phyloP scores from a whole-genome alignment of 2,888 invertebrate genomes.

The Drosophila aldrichi region DNA sequence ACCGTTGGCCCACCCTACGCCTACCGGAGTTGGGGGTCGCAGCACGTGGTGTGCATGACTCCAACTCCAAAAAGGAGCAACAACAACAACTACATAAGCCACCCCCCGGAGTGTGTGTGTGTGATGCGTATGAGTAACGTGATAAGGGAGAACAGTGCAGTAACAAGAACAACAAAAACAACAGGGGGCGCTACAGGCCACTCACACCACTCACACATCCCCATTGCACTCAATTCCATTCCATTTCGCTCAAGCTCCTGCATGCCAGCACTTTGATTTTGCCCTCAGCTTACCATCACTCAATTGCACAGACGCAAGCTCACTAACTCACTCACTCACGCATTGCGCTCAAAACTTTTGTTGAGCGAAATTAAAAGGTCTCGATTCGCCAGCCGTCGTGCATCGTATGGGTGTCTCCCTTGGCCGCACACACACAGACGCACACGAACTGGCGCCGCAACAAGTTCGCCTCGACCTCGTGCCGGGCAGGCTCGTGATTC shows the following conservation, averaged over 20 bases:
- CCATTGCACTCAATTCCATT: constrained; percentile 1
- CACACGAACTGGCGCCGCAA: constrained; percentile 23
- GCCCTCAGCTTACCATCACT: constrained; percentile 27
- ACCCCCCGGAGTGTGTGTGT: constrained; percentile 70
- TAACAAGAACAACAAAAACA: constrained; percentile 24
- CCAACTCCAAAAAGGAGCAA: constrained; percentile 56
- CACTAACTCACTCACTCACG: no score
- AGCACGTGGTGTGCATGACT: constrained; percentile 71
- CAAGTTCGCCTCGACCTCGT: constrained; percentile 51
- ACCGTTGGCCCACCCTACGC: neutral
- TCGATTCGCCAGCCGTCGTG: constrained; percentile 56
- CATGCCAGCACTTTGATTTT: constrained; percentile 8
- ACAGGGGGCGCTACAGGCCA: constrained; percentile 27
- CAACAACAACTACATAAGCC: constrained; percentile 50
- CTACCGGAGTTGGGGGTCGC: constrained; percentile 49
- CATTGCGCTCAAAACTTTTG: constrained; percentile 35
- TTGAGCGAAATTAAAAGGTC: constrained; percentile 57
- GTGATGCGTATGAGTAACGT: constrained; percentile 49
- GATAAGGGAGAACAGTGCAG: constrained; percentile 50
- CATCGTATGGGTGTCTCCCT: constrained; percentile 60
- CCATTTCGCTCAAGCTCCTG: constrained; percentile 19
- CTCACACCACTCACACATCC: no score
- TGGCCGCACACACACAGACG: constrained; percentile 8
- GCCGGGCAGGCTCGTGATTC: constrained; percentile 67
- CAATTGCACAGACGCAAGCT: constrained; percentile 10